A percentile compares a stretch with the other conserved stretches of the same genome.
Evolutionary conservation across 2,888 invertebrate species (phyloP).

Genomic region (Cartodere bifasciata): DNA sequence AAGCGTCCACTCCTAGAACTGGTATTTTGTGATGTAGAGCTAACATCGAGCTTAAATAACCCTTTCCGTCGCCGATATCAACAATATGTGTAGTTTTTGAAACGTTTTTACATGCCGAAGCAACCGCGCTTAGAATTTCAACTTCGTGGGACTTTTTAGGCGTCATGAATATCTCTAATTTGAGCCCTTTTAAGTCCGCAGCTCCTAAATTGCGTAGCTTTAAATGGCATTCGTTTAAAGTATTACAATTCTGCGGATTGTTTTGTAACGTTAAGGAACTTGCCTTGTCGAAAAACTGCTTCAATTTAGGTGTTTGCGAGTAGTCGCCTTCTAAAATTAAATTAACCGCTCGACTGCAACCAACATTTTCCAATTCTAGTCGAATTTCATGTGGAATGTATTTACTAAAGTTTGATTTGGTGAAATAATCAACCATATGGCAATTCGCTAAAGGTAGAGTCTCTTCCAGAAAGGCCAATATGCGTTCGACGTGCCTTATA

Average conservation of each 20-base stretch:
- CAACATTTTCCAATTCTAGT: constrained; percentile 36
- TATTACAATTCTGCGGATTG: constrained; percentile 34
- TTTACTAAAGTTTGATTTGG: constrained; percentile 46
- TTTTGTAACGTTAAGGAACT: constrained; percentile 23
- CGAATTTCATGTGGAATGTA: constrained; percentile 44
- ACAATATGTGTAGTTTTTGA: constrained; percentile 42
- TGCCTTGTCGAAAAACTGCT: constrained; percentile 25
- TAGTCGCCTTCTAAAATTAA: constrained; percentile 37
- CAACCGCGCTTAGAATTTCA: constrained; percentile 48
- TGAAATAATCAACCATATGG: constrained; percentile 66
- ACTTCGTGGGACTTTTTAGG: constrained; percentile 75
- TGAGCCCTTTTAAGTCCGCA: constrained; percentile 28
- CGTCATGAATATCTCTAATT: constrained; percentile 60
- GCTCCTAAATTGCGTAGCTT: constrained; percentile 27
- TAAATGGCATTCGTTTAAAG: constrained; percentile 31
- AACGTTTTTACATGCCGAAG: constrained; percentile 38
- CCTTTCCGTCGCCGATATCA: constrained; percentile 85
- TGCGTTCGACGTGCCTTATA: constrained; percentile 35
- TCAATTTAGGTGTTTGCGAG: constrained; percentile 19
- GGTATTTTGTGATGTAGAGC: constrained; percentile 55
- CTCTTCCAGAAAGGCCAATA: constrained; percentile 44
- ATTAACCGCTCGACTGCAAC: constrained; percentile 35
- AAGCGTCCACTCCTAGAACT: constrained; percentile 74
- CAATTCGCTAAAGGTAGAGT: constrained; percentile 54
- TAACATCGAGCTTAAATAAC: constrained; percentile 66